These are phyloP conservation scores for Drosophila trichaetosa DNA, from an alignment of 2,888 invertebrate genomes.

Conservation along the genomic window DNA sequence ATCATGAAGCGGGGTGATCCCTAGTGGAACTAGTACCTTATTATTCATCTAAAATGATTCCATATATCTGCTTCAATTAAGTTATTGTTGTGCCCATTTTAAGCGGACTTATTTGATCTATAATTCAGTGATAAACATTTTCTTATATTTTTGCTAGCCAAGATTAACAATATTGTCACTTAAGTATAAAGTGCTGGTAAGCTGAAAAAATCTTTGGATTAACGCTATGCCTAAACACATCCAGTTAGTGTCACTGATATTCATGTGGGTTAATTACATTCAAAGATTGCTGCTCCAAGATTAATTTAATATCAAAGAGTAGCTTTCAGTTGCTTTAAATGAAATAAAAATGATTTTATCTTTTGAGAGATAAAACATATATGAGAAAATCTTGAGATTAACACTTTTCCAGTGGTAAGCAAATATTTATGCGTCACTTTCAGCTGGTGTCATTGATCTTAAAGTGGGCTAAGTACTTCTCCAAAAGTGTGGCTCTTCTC, in stretches of 20 bases:
- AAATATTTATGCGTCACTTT: conserved; percentile 9
- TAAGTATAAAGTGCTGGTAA: not conserved
- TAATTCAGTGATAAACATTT: not conserved
- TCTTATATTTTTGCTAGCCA: not conserved
- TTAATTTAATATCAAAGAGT: not conserved
- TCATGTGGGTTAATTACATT: not conserved
- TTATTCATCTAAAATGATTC: not conserved
- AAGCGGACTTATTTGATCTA: not conserved
- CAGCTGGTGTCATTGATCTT: conserved; percentile 27
- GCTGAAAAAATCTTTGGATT: not conserved
- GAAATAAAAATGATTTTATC: not conserved
- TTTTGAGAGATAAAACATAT: not conserved
- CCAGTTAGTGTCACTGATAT: not conserved
- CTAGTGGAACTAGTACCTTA: not conserved
- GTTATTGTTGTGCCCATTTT: not conserved
- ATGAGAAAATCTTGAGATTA: not conserved
- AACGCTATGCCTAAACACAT: not conserved
- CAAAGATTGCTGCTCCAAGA: not conserved
- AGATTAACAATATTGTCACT: not conserved
- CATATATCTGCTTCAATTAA: not conserved
- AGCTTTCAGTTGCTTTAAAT: not conserved
- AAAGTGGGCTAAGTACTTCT: conserved; percentile 16
- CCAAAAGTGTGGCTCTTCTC: conserved; percentile 9
- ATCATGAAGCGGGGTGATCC: too few species aligned
- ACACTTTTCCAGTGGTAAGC: not conserved